A percentile compares a stretch with the other conserved stretches of the same genome.
phyloP scores from a whole-genome alignment of 2,888 invertebrate genomes.

The Thymelicus lineola region DNA sequence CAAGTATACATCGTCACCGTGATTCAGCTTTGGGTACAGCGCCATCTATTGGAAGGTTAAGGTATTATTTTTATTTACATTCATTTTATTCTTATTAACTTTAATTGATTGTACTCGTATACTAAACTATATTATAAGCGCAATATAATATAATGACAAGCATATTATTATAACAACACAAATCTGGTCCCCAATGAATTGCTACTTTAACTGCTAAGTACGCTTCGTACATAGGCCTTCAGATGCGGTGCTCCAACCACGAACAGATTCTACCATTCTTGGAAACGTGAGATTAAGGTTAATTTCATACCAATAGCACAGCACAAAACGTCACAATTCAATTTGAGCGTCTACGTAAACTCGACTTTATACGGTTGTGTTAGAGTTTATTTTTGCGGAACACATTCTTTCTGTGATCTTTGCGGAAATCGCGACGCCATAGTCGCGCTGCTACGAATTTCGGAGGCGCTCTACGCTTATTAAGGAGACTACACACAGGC shows the following conservation, averaged over 20 bases:
- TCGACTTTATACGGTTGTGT: neutral
- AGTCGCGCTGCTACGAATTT: conserved; percentile 17
- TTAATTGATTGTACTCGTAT: too few relatives aligned
- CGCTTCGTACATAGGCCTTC: neutral
- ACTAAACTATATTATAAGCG: too few relatives aligned
- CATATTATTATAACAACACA: too few relatives aligned
- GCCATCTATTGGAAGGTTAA: too few relatives aligned
- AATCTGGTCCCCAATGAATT: neutral
- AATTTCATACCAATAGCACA: conserved; percentile 5
- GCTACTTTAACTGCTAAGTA: neutral
- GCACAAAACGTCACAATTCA: neutral
- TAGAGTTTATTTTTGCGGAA: neutral
- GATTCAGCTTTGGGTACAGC: too few relatives aligned
- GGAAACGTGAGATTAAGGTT: conserved; percentile 12
- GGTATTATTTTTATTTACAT: too few relatives aligned
- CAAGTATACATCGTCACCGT: too few relatives aligned
- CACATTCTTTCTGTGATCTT: neutral
- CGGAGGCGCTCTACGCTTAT: neutral
- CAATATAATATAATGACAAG: too few relatives aligned
- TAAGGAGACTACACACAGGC: neutral
- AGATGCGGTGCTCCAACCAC: conserved; percentile 4
- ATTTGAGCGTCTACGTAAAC: neutral
- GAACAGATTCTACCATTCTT: conserved; percentile 9
- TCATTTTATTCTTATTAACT: too few relatives aligned
- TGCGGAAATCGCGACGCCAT: conserved; percentile 41